Evolutionary conservation across 2,888 invertebrate species (phyloP).

Genomic region (Nomada flava): DNA sequence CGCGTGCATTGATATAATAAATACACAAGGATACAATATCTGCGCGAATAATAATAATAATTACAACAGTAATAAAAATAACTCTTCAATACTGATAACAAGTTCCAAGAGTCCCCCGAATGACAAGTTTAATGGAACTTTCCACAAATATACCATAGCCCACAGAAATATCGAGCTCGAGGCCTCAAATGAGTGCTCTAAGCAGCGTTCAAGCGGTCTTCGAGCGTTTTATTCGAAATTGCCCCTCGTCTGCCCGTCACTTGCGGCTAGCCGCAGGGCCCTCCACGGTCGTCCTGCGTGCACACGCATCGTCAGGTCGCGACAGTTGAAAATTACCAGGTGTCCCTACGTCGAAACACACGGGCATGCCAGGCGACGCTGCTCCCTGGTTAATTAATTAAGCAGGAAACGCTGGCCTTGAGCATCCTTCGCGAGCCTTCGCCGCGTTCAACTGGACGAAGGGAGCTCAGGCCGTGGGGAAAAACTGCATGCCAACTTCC

Average conservation of each 20-base stretch:
- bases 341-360: slow-evolving; percentile 32
- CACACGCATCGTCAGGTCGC: slow-evolving; percentile 17
- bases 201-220: neutral
- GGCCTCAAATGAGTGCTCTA: neutral
- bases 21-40: too few relatives aligned
- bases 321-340: slow-evolving; percentile 51
- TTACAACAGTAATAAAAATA: too few relatives aligned
- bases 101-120: too few relatives aligned
- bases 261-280: slow-evolving; percentile 62
- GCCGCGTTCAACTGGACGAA: neutral
- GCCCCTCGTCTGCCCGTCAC: slow-evolving; percentile 28
- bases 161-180: too few relatives aligned
- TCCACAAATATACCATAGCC: too few relatives aligned
- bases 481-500: neutral
- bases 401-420: slow-evolving; percentile 38
- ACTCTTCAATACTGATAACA: too few relatives aligned
- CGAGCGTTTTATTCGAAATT: slow-evolving; percentile 35
- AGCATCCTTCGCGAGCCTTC: slow-evolving; percentile 6
- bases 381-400: slow-evolving; percentile 46
- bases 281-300: slow-evolving; percentile 9
- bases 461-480: neutral
- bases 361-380: neutral
- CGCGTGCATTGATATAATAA: too few relatives aligned
- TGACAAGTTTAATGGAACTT: too few relatives aligned
- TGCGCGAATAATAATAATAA: too few relatives aligned